Evolutionary conservation across 2,797 vertebrate genomes (phyloP).

Genomic region (Hydrolagus colliei): DNA sequence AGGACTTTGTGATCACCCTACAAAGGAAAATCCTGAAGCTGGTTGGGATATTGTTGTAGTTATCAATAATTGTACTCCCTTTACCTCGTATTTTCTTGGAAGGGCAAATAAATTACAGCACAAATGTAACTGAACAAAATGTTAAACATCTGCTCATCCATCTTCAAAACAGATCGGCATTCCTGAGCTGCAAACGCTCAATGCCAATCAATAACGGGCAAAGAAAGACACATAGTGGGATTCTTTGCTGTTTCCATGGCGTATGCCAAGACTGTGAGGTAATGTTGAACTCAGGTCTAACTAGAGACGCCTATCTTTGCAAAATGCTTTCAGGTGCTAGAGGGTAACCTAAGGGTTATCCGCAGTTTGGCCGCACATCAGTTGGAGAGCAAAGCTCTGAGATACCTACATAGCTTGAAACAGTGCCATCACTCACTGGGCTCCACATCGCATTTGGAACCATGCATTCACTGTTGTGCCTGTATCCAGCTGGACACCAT

Average conservation of each 20-base stretch:
- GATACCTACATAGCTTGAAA: neutral
- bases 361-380: neutral
- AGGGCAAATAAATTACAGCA: neutral
- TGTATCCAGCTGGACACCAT: neutral
- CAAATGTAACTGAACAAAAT: neutral
- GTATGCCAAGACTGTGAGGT: neutral
- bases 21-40: too few relatives aligned
- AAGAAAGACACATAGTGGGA: neutral
- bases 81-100: neutral
- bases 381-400: neutral
- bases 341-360: neutral
- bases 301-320: neutral
- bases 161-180: neutral
- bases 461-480: too few relatives aligned
- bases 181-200: neutral
- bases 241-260: neutral
- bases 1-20: too few relatives aligned
- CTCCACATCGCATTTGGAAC: neutral
- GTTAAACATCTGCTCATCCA: constrained; percentile 20
- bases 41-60: too few relatives aligned
- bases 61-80: too few relatives aligned
- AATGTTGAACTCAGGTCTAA: constrained; percentile 1
- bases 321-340: neutral
- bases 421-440: neutral
- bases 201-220: neutral